A percentile compares a stretch with the other conserved stretches of the same genome.
Conservation (phyloP, 2,113 vertebrate genomes). For the Hydropotes inermis region DNA sequence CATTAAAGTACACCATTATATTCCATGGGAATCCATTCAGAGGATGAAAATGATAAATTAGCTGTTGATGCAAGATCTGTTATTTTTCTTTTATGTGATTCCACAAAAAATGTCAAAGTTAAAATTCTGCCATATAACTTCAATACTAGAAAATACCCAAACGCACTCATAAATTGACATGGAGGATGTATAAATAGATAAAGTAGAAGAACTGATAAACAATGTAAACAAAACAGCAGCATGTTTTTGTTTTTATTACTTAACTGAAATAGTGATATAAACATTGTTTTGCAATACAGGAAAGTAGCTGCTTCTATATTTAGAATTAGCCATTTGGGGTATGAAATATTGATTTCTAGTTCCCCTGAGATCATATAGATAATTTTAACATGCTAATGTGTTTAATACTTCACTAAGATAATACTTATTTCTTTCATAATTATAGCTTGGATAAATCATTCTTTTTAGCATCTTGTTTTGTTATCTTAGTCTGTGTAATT, state of each 20-base stretch:
- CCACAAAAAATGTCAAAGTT: slow-evolving; percentile 11
- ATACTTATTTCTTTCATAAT: slow-evolving; percentile 14
- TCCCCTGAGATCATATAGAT: slow-evolving; percentile 4
- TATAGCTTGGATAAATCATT: slow-evolving; percentile 39
- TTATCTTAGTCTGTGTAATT: background rate
- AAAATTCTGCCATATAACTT: background rate
- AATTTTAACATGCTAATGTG: slow-evolving; percentile 30
- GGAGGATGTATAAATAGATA: slow-evolving; percentile 7
- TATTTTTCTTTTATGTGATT: slow-evolving; percentile 39
- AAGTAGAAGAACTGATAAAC: slow-evolving; percentile 38
- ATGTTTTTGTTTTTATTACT: slow-evolving; percentile 46
- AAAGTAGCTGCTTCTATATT: slow-evolving; percentile 34
- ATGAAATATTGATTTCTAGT: slow-evolving; percentile 57
- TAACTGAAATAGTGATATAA: slow-evolving; percentile 31
- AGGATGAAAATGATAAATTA: slow-evolving; percentile 42
- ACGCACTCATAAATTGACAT: background rate
- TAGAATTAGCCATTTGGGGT: background rate
- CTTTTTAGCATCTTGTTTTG: slow-evolving; percentile 11
- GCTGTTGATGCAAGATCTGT: background rate
- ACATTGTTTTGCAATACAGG: slow-evolving; percentile 30
- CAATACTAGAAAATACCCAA: slow-evolving; percentile 22
- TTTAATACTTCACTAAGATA: slow-evolving; percentile 64
- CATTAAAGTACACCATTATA: background rate
- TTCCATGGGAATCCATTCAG: slow-evolving; percentile 18
- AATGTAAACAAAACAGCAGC: background rate